These are phyloP conservation scores for Meandrusa payeni DNA, from an alignment of 2,888 invertebrate species.

Conservation along the genomic window DNA sequence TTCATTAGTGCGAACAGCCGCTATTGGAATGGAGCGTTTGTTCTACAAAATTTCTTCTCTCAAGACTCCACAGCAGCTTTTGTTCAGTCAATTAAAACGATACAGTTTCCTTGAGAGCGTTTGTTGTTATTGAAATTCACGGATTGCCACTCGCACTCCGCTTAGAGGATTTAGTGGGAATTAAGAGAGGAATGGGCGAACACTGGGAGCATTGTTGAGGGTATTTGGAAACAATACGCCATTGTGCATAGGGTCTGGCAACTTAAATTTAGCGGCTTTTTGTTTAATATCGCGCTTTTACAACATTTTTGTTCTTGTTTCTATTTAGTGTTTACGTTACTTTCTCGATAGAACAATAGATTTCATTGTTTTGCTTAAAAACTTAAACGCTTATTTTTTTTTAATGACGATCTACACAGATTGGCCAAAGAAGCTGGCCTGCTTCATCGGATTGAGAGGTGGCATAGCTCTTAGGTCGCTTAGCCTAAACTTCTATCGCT, in stretches of 20 bases:
- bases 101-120: constrained; percentile 47
- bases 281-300: constrained; percentile 50
- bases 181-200: constrained; percentile 54
- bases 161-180: constrained; percentile 63
- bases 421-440: too few relatives aligned
- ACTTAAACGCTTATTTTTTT: too few relatives aligned
- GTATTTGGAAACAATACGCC: constrained; percentile 61
- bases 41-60: constrained; percentile 14
- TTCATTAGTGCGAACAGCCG: constrained; percentile 35
- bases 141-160: constrained; percentile 57
- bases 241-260: constrained; percentile 48
- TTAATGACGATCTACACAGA: too few relatives aligned
- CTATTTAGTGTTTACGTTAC: constrained; percentile 12
- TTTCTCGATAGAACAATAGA: constrained; percentile 5
- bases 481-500: too few relatives aligned
- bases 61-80: constrained; percentile 37
- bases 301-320: constrained; percentile 23
- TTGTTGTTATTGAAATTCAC: constrained; percentile 57
- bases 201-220: constrained; percentile 56
- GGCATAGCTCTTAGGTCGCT: too few relatives aligned
- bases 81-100: constrained; percentile 62
- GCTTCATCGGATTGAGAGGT: too few relatives aligned
- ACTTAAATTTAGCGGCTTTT: constrained; percentile 44
- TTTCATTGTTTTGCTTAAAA: too few relatives aligned
- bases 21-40: constrained; percentile 30